A percentile compares a stretch with the other conserved stretches of the same genome.
phyloP scores from a whole-genome alignment of 2,797 vertebrate genomes.

The Hapalemur alaotrensis region DNA sequence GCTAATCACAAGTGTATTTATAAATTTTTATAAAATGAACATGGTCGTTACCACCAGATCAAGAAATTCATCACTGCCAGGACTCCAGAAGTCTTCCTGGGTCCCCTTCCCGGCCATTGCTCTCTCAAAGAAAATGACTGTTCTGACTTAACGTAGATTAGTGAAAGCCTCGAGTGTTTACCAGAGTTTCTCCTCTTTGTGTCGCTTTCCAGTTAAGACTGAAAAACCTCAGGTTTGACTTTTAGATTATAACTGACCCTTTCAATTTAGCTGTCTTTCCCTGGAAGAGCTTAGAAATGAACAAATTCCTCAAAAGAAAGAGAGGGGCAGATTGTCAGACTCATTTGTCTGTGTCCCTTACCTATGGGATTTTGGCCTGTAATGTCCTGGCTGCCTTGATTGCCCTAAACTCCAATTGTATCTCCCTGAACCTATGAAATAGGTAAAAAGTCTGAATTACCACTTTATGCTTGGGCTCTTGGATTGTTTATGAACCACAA shows the following conservation, averaged over 20 bases:
- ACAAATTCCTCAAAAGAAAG: background rate
- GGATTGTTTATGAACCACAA: background rate
- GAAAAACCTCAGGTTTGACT: background rate
- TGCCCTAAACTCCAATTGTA: background rate
- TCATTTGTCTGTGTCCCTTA: background rate
- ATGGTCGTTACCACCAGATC: background rate
- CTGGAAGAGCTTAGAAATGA: background rate
- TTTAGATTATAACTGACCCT: slow-evolving; percentile 10
- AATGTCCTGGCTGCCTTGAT: background rate
- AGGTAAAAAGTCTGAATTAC: background rate
- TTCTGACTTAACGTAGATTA: background rate
- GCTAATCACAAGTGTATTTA: background rate
- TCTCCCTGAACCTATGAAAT: background rate
- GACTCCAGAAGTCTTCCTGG: background rate
- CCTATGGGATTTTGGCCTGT: background rate
- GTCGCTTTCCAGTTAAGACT: background rate
- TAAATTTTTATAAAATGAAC: background rate
- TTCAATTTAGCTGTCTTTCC: background rate
- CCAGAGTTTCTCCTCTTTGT: background rate
- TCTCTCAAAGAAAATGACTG: background rate
- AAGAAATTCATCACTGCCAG: background rate
- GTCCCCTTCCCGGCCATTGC: background rate
- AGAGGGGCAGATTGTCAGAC: background rate
- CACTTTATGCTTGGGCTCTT: background rate
- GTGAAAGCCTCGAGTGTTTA: background rate